Evolutionary conservation across 2,888 invertebrate genomes (phyloP).

Genomic region (Atherix ibis): DNA sequence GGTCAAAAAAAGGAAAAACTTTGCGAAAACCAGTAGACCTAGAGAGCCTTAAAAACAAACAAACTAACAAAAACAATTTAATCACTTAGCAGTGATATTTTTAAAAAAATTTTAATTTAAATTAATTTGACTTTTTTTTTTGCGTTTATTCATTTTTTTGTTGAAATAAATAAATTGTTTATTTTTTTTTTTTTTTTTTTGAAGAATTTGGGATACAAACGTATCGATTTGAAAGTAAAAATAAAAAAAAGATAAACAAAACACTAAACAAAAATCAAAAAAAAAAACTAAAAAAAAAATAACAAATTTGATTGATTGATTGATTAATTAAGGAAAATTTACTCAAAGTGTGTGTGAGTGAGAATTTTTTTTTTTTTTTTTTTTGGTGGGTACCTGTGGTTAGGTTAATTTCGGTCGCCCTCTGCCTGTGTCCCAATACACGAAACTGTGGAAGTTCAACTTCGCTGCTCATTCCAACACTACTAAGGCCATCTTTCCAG

Average conservation of each 20-base stretch:
- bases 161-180: too few relatives aligned
- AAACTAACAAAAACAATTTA: too few relatives aligned
- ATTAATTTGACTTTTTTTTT: too few relatives aligned
- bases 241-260: not conserved
- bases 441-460: constrained; percentile 95
- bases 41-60: too few relatives aligned
- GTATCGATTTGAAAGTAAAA: not conserved
- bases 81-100: too few relatives aligned
- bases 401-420: constrained; percentile 83
- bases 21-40: too few relatives aligned
- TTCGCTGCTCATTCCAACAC: constrained; percentile 90
- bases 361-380: too few relatives aligned
- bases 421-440: constrained; percentile 90
- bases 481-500: constrained; percentile 84
- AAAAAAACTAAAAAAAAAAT: constrained; percentile 3
- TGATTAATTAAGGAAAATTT: constrained; percentile 4
- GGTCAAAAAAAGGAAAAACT: too few relatives aligned
- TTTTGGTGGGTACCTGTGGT: constrained; percentile 72
- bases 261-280: not conserved
- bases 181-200: too few relatives aligned
- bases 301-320: constrained; percentile 3
- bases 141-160: too few relatives aligned
- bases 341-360: constrained; percentile 8
- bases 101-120: too few relatives aligned
- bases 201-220: too few relatives aligned